Conservation (phyloP, 2,888 invertebrate species). For the Atethmia centrago region DNA sequence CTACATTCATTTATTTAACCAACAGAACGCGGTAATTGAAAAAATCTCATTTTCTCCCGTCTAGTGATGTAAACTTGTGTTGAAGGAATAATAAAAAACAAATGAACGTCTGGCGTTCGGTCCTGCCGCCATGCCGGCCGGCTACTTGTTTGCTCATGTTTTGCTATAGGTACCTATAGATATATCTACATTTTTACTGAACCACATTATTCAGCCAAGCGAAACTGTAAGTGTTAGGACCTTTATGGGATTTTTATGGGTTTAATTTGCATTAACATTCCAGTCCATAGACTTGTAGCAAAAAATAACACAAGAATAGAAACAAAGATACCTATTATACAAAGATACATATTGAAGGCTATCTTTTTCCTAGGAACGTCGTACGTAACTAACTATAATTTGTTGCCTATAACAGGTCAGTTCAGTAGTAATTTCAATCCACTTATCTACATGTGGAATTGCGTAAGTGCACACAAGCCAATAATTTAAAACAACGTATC, state of each 20-base stretch:
- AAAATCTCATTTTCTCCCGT: constrained; percentile 82
- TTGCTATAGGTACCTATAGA: constrained; percentile 25
- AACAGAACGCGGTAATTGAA: constrained; percentile 82
- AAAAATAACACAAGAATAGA: constrained; percentile 28
- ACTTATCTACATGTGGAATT: constrained; percentile 65
- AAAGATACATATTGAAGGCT: constrained; percentile 31
- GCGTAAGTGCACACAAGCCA: constrained; percentile 66
- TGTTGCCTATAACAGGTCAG: constrained; percentile 24
- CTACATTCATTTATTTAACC: constrained; percentile 79
- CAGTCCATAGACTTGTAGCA: constrained; percentile 30
- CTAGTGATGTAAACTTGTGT: constrained; percentile 79
- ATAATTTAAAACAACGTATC: constrained; percentile 71
- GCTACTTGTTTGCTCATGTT: constrained; percentile 61
- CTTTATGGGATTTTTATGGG: constrained; percentile 51
- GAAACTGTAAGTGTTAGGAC: constrained; percentile 57
- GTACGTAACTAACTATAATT: constrained; percentile 40
- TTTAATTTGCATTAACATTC: constrained; percentile 52
- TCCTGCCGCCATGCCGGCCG: constrained; percentile 45
- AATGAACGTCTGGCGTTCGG: constrained; percentile 66
- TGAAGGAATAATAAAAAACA: constrained; percentile 69
- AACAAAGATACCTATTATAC: constrained; percentile 35
- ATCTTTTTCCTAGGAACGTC: constrained; percentile 30
- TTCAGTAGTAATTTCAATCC: constrained; percentile 58
- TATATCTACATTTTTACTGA: constrained; percentile 40
- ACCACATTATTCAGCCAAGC: constrained; percentile 56